Evolutionary conservation across 2,797 vertebrate genomes (phyloP), one percentile per base, ranked within the genome.

Genomic region (Botia almorhae): DNA sequence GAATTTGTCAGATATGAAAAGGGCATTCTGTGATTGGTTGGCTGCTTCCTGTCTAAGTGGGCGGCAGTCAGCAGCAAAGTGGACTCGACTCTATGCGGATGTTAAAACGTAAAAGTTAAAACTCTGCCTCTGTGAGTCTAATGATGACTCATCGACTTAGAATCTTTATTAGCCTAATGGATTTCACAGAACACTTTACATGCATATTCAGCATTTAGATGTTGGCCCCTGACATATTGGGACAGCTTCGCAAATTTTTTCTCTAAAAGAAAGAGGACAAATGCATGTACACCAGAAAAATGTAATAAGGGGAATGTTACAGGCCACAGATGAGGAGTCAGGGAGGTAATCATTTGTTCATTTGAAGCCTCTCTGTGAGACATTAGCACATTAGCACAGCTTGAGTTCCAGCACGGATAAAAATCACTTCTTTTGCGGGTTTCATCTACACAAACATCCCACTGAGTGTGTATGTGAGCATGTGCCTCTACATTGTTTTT

Each of bases 291-390:
- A 36, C n/a, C 48, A 69, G 64, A 70, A 39, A 64, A 76, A 58
- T n/a, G 0, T 1, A 78, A 13, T 61, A 39, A 43, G 58, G 10
- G 51, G 13, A 29, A 50, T 11, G 43, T 17, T 10, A 53, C 17
- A 16, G n/a, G 55, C 36, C 55, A 53, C 60, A 74, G 61, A 77
- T 63, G 36, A 61, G 19, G 11, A 69, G 33, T 50, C 33, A 11
- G 56, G 53, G 33, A 64, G 7, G 70, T 78, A 61, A 33, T 72
- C 60, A 68, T 77, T 78, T 78, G 33, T 67, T 78, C 69, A 69
- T 77, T 26, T 63, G 17, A 14, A 3, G 68, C 4, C 46, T 80
- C 36, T 63, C 63, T 13, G 23, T 43, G 29, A 74, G 58, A 74
- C 58, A 71, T 36, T 75, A 67, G 29, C n/a, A 14, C 56, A 29